A percentile compares a stretch with the other conserved stretches of the same genome.
Conservation (phyloP, 2,113 vertebrate genomes). For the Cariama cristata region DNA sequence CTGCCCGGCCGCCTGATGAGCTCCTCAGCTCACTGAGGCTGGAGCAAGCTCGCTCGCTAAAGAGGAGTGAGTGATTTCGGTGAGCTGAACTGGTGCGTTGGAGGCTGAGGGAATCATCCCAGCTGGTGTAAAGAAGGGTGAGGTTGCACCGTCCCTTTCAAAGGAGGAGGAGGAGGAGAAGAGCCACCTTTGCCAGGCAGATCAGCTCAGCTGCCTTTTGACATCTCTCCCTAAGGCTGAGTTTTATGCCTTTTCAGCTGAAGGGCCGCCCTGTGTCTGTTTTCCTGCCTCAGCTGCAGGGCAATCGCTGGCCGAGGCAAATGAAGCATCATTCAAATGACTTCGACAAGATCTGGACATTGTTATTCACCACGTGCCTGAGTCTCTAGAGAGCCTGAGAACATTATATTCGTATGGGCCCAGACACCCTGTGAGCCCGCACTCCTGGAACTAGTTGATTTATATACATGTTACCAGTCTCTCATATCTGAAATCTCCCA, state of each 20-base stretch:
- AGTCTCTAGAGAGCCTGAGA: conserved; percentile 15
- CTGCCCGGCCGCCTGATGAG: background rate
- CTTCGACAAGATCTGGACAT: background rate
- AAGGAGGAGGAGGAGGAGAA: background rate
- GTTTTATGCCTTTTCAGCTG: background rate
- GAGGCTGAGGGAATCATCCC: background rate
- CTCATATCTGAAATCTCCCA: background rate
- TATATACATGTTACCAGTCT: conserved; percentile 2
- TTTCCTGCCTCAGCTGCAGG: background rate
- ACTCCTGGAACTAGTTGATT: conserved; percentile 10
- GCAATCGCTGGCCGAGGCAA: background rate
- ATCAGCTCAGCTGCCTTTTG: background rate
- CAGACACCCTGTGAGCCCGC: background rate
- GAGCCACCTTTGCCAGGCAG: background rate
- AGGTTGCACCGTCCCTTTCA: background rate
- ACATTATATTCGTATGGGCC: background rate
- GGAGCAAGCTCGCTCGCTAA: background rate
- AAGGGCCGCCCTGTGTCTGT: background rate
- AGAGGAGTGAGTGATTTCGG: background rate
- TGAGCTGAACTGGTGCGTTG: background rate
- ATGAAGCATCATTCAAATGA: background rate
- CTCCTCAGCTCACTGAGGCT: background rate
- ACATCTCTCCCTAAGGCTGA: background rate
- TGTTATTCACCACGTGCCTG: background rate
- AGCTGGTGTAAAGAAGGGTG: background rate